Conservation (phyloP, 2,113 vertebrate genomes). For the Holacanthus passer region DNA sequence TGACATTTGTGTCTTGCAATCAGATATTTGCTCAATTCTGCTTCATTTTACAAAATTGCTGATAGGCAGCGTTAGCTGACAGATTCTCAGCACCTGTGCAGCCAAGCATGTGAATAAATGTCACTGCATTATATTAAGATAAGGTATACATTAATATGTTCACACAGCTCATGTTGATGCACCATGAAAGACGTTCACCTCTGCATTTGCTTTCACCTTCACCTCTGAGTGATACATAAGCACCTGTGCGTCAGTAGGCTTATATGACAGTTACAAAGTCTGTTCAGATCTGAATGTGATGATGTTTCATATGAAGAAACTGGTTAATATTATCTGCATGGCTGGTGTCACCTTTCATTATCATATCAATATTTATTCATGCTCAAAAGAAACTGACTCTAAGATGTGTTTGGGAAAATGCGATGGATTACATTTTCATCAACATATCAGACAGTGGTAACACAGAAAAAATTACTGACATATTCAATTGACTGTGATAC, state of each 20-base stretch:
- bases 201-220: slow-evolving; percentile 1
- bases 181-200: neutral
- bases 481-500: neutral
- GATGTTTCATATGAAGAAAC: neutral
- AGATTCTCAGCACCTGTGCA: neutral
- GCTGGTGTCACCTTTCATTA: neutral
- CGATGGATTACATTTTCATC: neutral
- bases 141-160: neutral
- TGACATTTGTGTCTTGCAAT: neutral
- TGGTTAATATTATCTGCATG: neutral
- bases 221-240: neutral
- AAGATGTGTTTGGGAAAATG: neutral
- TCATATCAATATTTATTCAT: neutral
- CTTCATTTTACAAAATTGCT: neutral
- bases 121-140: neutral
- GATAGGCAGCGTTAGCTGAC: neutral
- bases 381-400: no score
- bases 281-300: neutral
- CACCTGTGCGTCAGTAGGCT: neutral
- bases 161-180: neutral
- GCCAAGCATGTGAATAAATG: slow-evolving; percentile 5
- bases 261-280: neutral
- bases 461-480: neutral
- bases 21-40: neutral
- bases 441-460: neutral